phyloP scores from a whole-genome alignment of 2,113 vertebrate species.

The Onychostoma macrolepis region DNA sequence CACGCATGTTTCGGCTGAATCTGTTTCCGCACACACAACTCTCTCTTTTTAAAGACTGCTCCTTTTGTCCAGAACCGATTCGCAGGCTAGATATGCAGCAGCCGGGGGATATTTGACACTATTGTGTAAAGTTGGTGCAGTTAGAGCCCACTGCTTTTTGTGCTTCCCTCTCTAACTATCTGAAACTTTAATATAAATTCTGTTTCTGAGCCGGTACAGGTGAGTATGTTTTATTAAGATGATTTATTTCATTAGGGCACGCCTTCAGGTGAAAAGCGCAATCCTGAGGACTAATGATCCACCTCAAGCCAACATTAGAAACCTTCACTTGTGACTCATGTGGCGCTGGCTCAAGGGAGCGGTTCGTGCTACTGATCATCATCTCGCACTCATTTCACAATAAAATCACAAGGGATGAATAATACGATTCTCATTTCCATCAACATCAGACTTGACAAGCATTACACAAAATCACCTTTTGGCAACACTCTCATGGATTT shows the following conservation, averaged over 20 bases:
- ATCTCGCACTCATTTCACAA: not conserved
- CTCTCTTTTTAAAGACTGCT: constrained; percentile 68
- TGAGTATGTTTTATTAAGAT: not conserved
- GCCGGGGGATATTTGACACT: constrained; percentile 72
- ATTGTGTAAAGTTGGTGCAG: constrained; percentile 58
- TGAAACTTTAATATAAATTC: not conserved
- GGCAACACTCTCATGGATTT: not conserved
- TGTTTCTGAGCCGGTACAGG: not conserved
- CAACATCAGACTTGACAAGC: not conserved
- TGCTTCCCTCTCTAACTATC: not conserved
- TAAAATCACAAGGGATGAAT: constrained; percentile 20
- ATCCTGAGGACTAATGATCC: not conserved
- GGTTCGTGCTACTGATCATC: constrained; percentile 27
- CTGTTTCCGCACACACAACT: constrained; percentile 60
- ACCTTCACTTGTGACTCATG: constrained; percentile 1
- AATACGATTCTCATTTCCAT: constrained; percentile 19
- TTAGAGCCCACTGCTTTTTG: constrained; percentile 34
- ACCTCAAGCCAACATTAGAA: constrained; percentile 12
- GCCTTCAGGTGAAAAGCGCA: not conserved
- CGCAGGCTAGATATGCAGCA: constrained; percentile 62
- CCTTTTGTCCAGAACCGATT: constrained; percentile 71
- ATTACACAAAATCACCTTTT: not conserved
- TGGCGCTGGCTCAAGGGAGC: not conserved
- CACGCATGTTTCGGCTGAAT: constrained; percentile 39
- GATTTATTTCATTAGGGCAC: not conserved